Evolutionary conservation across 1,140 invertebrate genomes (phyloP).

Genomic region (Saxidomus purpurata): DNA sequence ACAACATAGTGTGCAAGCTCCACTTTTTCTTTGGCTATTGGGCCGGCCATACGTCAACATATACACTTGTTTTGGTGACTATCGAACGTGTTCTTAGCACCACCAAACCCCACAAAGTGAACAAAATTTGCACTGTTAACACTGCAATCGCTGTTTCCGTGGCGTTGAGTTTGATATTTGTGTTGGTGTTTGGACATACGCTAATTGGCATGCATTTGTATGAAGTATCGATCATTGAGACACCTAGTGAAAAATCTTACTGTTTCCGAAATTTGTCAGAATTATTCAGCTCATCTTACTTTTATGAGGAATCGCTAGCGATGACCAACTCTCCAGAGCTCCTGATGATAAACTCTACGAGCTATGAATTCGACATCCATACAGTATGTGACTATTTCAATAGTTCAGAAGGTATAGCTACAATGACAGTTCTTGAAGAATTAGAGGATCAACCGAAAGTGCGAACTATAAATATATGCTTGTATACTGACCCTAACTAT

Average conservation of each 20-base stretch:
- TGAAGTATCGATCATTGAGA: background rate
- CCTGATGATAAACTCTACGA: background rate
- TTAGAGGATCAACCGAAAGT: background rate
- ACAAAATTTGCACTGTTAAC: slow-evolving; percentile 49
- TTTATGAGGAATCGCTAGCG: no score
- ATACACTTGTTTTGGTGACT: slow-evolving; percentile 73
- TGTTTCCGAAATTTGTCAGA: no score
- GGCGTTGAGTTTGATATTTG: background rate
- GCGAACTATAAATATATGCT: background rate
- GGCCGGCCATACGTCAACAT: slow-evolving; percentile 59
- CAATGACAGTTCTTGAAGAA: background rate
- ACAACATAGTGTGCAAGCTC: slow-evolving; percentile 64
- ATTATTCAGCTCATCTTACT: no score
- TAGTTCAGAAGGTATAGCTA: no score
- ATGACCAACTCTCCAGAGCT: no score
- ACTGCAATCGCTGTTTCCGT: background rate
- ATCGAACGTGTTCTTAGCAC: slow-evolving; percentile 73
- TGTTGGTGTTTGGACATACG: background rate
- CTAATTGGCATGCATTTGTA: background rate
- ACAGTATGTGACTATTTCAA: background rate
- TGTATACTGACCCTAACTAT: background rate
- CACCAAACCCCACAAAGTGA: slow-evolving; percentile 67
- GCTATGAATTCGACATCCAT: background rate
- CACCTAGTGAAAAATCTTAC: background rate
- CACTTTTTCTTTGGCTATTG: slow-evolving; percentile 68